phyloP scores from a whole-genome alignment of 2,888 invertebrate genomes.

The Acanthococcus lagerstroemiae region DNA sequence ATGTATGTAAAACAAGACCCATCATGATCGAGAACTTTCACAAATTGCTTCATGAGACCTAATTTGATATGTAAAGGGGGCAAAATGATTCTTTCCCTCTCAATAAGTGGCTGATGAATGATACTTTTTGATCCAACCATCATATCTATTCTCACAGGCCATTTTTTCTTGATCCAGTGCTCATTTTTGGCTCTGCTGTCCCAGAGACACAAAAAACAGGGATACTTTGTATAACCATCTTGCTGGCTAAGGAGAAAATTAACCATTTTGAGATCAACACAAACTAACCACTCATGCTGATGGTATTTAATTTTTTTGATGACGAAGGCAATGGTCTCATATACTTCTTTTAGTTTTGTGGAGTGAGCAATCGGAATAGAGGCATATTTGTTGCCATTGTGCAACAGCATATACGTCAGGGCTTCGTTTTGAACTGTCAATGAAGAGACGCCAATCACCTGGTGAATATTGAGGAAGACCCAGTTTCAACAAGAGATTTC shows the following conservation, averaged over 20 bases:
- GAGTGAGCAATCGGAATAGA: slow-evolving; percentile 38
- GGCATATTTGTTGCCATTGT: slow-evolving; percentile 39
- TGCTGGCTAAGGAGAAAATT: slow-evolving; percentile 38
- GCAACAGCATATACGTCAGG: slow-evolving; percentile 37
- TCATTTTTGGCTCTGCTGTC: slow-evolving; percentile 37
- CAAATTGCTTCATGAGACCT: slow-evolving; percentile 38
- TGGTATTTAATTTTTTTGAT: neutral
- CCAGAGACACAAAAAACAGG: slow-evolving; percentile 38
- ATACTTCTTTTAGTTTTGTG: slow-evolving; percentile 36
- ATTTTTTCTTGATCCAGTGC: slow-evolving; percentile 36
- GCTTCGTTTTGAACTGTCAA: slow-evolving; percentile 37
- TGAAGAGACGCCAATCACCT: slow-evolving; percentile 38
- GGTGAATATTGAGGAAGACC: slow-evolving; percentile 31
- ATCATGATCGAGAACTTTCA: slow-evolving; percentile 34
- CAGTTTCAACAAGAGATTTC: neutral
- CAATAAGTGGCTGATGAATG: slow-evolving; percentile 23
- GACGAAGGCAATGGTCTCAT: slow-evolving; percentile 25
- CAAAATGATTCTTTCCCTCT: slow-evolving; percentile 32
- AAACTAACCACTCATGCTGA: slow-evolving; percentile 34
- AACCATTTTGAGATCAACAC: slow-evolving; percentile 37
- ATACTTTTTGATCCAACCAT: slow-evolving; percentile 32
- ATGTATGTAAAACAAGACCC: slow-evolving; percentile 35
- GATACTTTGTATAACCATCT: slow-evolving; percentile 38
- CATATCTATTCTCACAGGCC: slow-evolving; percentile 32
- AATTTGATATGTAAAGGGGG: slow-evolving; percentile 38